These are phyloP conservation scores for Podarcis siculus DNA, from an alignment of 2,797 vertebrate genomes.

Conservation along the genomic window DNA sequence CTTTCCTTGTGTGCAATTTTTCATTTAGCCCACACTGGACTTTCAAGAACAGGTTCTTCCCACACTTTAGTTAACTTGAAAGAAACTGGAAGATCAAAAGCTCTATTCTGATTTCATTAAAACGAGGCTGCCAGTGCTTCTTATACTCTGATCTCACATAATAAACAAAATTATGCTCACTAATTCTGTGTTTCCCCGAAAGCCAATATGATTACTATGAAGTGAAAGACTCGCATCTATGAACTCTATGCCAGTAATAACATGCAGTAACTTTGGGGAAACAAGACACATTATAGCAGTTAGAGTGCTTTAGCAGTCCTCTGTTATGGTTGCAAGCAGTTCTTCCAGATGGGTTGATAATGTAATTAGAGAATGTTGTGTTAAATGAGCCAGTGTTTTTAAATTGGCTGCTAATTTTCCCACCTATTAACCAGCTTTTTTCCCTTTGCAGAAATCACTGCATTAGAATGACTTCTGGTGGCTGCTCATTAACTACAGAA, in stretches of 20 bases:
- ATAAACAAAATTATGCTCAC: background rate
- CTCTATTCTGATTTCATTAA: constrained; percentile 25
- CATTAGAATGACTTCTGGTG: constrained; percentile 81
- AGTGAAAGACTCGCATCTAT: constrained; percentile 63
- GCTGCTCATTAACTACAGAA: constrained; percentile 76
- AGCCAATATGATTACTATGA: constrained; percentile 50
- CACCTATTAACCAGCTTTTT: constrained; percentile 85
- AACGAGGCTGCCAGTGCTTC: constrained; percentile 27
- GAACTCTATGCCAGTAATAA: constrained; percentile 54
- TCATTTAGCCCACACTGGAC: background rate
- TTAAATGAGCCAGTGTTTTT: constrained; percentile 87
- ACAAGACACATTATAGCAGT: constrained; percentile 60
- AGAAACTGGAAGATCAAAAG: constrained; percentile 40
- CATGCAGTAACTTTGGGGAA: constrained; percentile 70
- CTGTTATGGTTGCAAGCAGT: constrained; percentile 67
- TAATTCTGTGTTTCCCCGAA: constrained; percentile 50
- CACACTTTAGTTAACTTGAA: constrained; percentile 9
- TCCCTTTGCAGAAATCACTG: constrained; percentile 64
- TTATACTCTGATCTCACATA: constrained; percentile 45
- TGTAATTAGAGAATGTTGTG: constrained; percentile 86
- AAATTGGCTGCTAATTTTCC: constrained; percentile 90
- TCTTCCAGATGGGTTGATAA: constrained; percentile 81
- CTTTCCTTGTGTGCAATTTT: background rate
- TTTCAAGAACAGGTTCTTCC: background rate
- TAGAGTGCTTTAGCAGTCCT: constrained; percentile 52